Base-by-base conservation (phyloP, 2,797 vertebrate species). In the Tauraco hartlaubi region DNA sequence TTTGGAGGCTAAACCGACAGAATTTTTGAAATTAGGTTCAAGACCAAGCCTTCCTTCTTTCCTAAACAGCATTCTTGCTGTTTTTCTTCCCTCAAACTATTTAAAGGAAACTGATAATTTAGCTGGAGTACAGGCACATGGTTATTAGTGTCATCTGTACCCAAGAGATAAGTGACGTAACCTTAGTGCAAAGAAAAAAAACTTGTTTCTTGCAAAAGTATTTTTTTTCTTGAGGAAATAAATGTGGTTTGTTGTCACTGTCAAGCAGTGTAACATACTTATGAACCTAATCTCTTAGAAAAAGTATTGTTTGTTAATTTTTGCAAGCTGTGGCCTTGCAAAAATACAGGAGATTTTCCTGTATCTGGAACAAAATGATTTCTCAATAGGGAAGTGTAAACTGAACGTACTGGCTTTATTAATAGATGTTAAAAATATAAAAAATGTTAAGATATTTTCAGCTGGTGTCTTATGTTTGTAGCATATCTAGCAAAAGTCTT, bases 91-190 rank as follows among this genome's bases (percentile, higher is more conserved):
- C 35, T 92, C 23, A 37, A 13, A 56, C 73, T 81, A 5, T 44
- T 88, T 81, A 28, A 79, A 90, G 83, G 54, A 90, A 93, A 66
- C 79, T 2, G 85, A 93, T 95, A 92, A 90, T 63, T 49, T 55
- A 80, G 48, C 62, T 81, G 55, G 37, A 54, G 87, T 66, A 66
- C 66, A 75, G 79, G 43, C 92, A 84, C 33, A 1, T 64, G 62
- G 69, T 78, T 82, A 37, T 52, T 81, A 44, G 81, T 79, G 92
- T 73, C 94, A 73, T 96, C 96, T 97, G 96, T 49, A 44, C 44
- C 44, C 80, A 55, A 37, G 91, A 94, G 96, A 97, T 96, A 97
- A 96, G 90, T 88, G 93, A 88, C 9, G 12, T 85, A 79, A 76
- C 37, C 41, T 48, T 15, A 44, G 29, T 6, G 69, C 35, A 58